phyloP scores from a whole-genome alignment of 2,113 vertebrate genomes.

The Tautogolabrus adspersus region DNA sequence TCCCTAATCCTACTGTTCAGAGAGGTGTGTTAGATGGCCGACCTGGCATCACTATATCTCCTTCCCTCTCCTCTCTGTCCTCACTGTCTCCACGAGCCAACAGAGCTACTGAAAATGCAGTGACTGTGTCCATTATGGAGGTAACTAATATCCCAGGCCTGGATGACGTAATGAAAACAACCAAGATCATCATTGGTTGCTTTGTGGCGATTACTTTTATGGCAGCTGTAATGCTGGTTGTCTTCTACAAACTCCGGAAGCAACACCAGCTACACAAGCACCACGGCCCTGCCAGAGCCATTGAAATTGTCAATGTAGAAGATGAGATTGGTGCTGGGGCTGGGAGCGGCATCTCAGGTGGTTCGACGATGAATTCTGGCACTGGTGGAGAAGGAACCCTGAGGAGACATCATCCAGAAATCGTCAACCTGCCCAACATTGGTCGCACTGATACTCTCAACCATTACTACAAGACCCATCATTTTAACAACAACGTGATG shows the following conservation, averaged over 20 bases:
- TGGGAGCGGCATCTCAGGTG: conserved; percentile 83
- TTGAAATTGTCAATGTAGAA: conserved; percentile 96
- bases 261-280: conserved; percentile 96
- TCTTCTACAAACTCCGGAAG: conserved; percentile 94
- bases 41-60: conserved; percentile 72
- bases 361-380: conserved; percentile 80
- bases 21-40: conserved; percentile 76
- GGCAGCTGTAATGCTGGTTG: conserved; percentile 95
- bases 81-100: conserved; percentile 87
- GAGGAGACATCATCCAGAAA: conserved; percentile 84
- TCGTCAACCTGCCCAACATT: conserved; percentile 87
- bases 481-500: conserved; percentile 89
- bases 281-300: conserved; percentile 91
- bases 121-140: conserved; percentile 90
- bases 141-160: conserved; percentile 89
- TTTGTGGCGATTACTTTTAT: conserved; percentile 97
- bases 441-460: conserved; percentile 90
- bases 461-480: conserved; percentile 93
- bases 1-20: conserved; percentile 84
- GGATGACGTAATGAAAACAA: conserved; percentile 96
- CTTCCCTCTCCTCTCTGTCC: conserved; percentile 83
- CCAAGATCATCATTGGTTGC: conserved; percentile 96
- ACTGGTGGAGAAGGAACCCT: conserved; percentile 76
- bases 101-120: conserved; percentile 84
- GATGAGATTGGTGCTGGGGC: conserved; percentile 89